Percentiles rank a stretch among this genome's conserved stretches.
These are phyloP conservation scores for Lycaena phlaeas DNA, from an alignment of 2,888 invertebrate genomes.

Conservation along the genomic window DNA sequence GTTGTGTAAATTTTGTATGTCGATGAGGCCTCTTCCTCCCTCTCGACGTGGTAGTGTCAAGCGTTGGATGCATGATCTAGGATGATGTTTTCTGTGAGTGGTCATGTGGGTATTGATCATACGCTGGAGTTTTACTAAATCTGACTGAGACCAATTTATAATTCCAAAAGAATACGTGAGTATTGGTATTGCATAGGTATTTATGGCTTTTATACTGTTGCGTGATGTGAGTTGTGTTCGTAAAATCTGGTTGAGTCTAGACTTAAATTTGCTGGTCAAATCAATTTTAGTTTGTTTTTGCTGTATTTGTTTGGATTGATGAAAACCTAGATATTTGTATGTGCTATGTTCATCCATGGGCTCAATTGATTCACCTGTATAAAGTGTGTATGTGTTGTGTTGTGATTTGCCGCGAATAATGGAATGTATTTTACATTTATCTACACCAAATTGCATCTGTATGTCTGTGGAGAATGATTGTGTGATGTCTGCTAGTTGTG, in stretches of 20 bases:
- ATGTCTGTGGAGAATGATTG: slow-evolving; percentile 10
- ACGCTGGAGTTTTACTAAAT: slow-evolving; percentile 16
- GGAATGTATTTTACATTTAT: slow-evolving; percentile 14
- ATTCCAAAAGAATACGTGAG: slow-evolving; percentile 23
- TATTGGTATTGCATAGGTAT: slow-evolving; percentile 19
- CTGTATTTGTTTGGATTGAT: slow-evolving; percentile 13
- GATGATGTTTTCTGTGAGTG: slow-evolving; percentile 19
- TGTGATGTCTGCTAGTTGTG: slow-evolving; percentile 9
- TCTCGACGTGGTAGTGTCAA: slow-evolving; percentile 15
- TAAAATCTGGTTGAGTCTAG: slow-evolving; percentile 12
- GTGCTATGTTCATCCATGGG: slow-evolving; percentile 1
- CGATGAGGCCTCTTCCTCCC: slow-evolving; percentile 20
- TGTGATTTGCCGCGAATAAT: background rate
- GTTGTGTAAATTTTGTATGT: slow-evolving; percentile 19
- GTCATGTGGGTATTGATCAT: slow-evolving; percentile 15
- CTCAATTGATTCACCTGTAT: background rate
- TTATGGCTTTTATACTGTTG: slow-evolving; percentile 20
- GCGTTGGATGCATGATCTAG: slow-evolving; percentile 17
- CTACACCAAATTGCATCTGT: slow-evolving; percentile 13
- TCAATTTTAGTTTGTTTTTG: slow-evolving; percentile 14
- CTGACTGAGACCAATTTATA: slow-evolving; percentile 18
- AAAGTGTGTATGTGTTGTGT: slow-evolving; percentile 3
- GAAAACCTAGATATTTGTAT: slow-evolving; percentile 18
- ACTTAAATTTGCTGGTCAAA: slow-evolving; percentile 11
- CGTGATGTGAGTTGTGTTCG: slow-evolving; percentile 12